Evolutionary conservation across 2,113 vertebrate genomes (phyloP), one percentile per base, ranked within the genome.

Genomic region (Clarias macrocephalus): DNA sequence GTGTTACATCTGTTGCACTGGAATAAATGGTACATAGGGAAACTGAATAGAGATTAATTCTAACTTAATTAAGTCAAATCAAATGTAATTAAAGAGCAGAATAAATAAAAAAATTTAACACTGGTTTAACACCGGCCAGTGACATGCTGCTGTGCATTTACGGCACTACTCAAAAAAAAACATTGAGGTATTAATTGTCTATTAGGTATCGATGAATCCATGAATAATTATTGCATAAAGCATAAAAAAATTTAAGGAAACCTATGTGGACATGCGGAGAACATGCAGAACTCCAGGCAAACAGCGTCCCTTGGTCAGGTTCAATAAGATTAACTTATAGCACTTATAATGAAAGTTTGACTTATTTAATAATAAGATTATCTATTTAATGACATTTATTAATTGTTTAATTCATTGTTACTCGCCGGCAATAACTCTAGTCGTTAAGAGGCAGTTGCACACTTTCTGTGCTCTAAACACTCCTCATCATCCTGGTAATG

Each of bases 1-100:
- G 13, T 87, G 86, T 68, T 79, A 62, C 81, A 79, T 87, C 80
- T 83, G 85, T 37, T 79, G 54, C 68, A 13, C 60, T 62, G 28
- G n/a, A 62, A 86, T 37, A 37, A 70, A 63, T 19, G 62, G n/a
- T 70, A 83, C 63, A 77, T 28, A 88, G 3, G 6, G 8, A 82
- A 81, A 33, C 33, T 54, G 23, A 80, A 11, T 33, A 66, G 19
- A 60, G 21, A 19, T 68, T 33, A 18, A 60, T 80, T 82, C 23
- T 66, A 23, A 8, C 13, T n/a, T 48, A 85, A 77, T 65, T 30
- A 23, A 59, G 25, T 16, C 30, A 65, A 65, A 54, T 48, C 75
- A 86, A 9, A 42, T 80, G 19, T 68, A 1, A 59, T 33, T 37
- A 59, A 25, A 37, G 30, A 62, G 18, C 52, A 80, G 42, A 80